Percentiles rank a stretch among this genome's conserved stretches.
These are phyloP conservation scores for Trachymyrmex septentrionalis DNA, from an alignment of 1,140 invertebrate species.

Conservation along the genomic window DNA sequence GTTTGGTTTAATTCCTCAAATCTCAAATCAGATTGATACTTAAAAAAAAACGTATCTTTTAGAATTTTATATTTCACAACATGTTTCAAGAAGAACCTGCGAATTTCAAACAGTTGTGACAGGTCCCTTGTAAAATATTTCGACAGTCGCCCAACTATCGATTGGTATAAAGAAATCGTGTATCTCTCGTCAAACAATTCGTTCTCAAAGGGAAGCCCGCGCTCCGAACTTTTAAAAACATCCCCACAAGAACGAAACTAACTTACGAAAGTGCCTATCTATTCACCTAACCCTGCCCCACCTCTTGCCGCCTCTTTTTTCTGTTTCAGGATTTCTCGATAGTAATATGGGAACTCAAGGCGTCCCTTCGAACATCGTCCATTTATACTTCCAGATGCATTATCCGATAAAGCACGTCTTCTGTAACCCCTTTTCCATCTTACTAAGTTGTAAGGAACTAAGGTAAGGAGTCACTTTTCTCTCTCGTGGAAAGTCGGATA, in stretches of 20 bases:
- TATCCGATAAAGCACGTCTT: conserved; percentile 57
- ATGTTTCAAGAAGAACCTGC: too few species aligned
- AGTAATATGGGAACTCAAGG: conserved; percentile 65
- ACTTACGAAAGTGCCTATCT: conserved; percentile 65
- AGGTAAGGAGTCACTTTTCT: neutral
- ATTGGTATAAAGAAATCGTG: conserved; percentile 6
- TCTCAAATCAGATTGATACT: too few species aligned
- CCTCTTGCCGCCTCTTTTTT: neutral
- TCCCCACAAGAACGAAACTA: conserved; percentile 63
- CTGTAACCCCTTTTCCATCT: neutral
- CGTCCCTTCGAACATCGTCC: conserved; percentile 49
- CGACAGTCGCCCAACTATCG: neutral
- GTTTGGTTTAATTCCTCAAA: too few species aligned
- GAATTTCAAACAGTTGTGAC: too few species aligned
- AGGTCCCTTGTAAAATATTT: neutral
- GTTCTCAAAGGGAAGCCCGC: conserved; percentile 20
- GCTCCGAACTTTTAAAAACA: conserved; percentile 73
- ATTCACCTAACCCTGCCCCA: neutral
- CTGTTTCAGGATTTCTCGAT: conserved; percentile 63
- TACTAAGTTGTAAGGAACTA: conserved; percentile 5
- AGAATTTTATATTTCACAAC: too few species aligned
- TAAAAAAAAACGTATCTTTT: too few species aligned
- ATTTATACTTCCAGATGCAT: conserved; percentile 66
- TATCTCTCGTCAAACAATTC: conserved; percentile 13
- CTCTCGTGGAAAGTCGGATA: too few species aligned